Conservation (phyloP, 2,113 vertebrate species). For the Ardeotis arabs region DNA sequence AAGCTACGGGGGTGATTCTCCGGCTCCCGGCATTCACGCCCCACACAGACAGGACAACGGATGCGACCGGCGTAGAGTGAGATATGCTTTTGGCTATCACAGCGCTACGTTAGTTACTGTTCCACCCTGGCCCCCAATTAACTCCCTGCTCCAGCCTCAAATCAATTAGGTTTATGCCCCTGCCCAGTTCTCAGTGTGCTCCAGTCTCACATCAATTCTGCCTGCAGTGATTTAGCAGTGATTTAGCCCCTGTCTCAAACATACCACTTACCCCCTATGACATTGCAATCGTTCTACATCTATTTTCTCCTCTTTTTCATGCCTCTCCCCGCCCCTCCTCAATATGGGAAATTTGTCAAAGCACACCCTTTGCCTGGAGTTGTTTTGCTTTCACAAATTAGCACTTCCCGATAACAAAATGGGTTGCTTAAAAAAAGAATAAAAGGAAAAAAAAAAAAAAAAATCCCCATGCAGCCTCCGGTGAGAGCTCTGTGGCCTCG, state of each 20-base stretch:
- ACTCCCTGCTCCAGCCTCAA: slow-evolving; percentile 68
- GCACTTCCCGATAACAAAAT: slow-evolving; percentile 34
- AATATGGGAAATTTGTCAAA: slow-evolving; percentile 53
- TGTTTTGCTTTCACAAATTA: slow-evolving; percentile 66
- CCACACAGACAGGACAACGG: background rate
- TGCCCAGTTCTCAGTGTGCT: slow-evolving; percentile 67
- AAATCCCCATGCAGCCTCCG: background rate
- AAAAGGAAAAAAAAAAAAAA: background rate
- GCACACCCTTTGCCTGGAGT: slow-evolving; percentile 48
- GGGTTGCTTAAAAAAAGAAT: background rate
- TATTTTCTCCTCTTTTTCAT: slow-evolving; percentile 66
- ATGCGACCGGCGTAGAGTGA: background rate
- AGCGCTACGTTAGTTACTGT: slow-evolving; percentile 57
- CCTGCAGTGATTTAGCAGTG: slow-evolving; percentile 72
- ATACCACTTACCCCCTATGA: slow-evolving; percentile 65
- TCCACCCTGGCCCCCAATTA: slow-evolving; percentile 68
- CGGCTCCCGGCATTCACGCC: background rate
- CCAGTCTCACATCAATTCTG: slow-evolving; percentile 68
- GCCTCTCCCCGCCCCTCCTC: slow-evolving; percentile 23
- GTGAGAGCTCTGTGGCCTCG: background rate
- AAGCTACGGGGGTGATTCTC: background rate
- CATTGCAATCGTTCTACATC: slow-evolving; percentile 65
- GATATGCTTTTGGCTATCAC: slow-evolving; percentile 66
- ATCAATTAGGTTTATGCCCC: slow-evolving; percentile 72
- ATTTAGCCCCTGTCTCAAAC: slow-evolving; percentile 69